A percentile compares a stretch with the other conserved stretches of the same genome.
Conservation (phyloP, 2,113 vertebrate genomes). For the Leucopsar rothschildi region DNA sequence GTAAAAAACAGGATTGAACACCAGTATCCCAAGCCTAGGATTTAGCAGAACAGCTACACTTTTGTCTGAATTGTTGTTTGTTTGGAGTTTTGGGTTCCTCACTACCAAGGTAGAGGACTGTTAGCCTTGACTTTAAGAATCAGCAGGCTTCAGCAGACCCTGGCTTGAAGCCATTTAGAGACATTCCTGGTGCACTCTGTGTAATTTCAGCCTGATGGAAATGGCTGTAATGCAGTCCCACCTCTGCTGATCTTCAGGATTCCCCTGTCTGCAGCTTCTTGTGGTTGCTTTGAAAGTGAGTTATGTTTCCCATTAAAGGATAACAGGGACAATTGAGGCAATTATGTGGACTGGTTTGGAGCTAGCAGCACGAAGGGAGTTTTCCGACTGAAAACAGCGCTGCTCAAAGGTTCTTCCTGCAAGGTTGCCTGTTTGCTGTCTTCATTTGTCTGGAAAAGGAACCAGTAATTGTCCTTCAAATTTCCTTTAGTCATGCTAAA, state of each 20-base stretch:
- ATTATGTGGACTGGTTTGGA: slow-evolving; percentile 65
- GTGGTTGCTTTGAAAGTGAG: slow-evolving; percentile 69
- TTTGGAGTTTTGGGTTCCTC: neutral
- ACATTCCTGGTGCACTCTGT: slow-evolving; percentile 56
- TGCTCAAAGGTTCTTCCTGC: slow-evolving; percentile 51
- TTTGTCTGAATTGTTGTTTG: neutral
- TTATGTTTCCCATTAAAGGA: slow-evolving; percentile 75
- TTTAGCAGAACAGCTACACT: neutral
- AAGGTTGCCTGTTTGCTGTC: slow-evolving; percentile 22
- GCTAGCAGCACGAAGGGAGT: slow-evolving; percentile 32
- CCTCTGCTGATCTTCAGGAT: slow-evolving; percentile 78
- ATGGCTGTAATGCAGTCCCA: slow-evolving; percentile 42
- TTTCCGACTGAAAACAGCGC: slow-evolving; percentile 4
- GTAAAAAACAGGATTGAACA: neutral
- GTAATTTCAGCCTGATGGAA: slow-evolving; percentile 65
- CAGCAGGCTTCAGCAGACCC: slow-evolving; percentile 9
- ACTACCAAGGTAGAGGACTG: neutral
- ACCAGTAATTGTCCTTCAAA: slow-evolving; percentile 20
- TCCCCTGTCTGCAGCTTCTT: slow-evolving; percentile 71
- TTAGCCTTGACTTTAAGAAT: slow-evolving; percentile 3
- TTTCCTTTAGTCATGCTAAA: slow-evolving; percentile 35
- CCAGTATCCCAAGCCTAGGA: neutral
- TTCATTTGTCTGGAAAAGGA: slow-evolving; percentile 54
- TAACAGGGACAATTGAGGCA: slow-evolving; percentile 72
- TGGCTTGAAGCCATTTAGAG: slow-evolving; percentile 66